phyloP scores from a whole-genome alignment of 2,888 invertebrate genomes.

The Phymatocera aterrima region DNA sequence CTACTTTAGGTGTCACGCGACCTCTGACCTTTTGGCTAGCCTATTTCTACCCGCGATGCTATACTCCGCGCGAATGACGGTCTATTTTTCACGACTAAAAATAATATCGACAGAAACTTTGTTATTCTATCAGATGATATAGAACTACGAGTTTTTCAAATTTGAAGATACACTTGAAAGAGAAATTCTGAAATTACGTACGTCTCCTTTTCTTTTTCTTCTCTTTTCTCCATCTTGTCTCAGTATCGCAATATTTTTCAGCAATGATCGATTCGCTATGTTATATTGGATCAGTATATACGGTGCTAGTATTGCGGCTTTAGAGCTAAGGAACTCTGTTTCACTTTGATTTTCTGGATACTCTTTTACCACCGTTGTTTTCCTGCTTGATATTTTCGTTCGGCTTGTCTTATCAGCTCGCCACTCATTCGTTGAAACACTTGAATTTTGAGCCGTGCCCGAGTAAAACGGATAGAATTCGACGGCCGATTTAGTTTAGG shows the following conservation, averaged over 20 bases:
- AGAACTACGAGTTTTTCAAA: neutral
- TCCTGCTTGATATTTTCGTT: slow-evolving; percentile 1
- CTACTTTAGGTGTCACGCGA: slow-evolving; percentile 1
- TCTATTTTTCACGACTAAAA: neutral
- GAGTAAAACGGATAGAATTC: neutral
- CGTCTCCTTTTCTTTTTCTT: neutral
- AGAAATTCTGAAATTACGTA: neutral
- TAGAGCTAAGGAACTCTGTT: neutral
- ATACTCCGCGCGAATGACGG: neutral
- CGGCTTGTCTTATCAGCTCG: slow-evolving; percentile 11
- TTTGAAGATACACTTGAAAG: neutral
- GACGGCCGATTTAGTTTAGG: neutral
- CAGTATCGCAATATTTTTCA: neutral
- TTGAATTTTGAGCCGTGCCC: neutral
- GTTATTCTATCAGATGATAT: neutral
- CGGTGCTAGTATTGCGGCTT: neutral
- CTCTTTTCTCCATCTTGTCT: too few relatives aligned
- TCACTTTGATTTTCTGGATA: neutral
- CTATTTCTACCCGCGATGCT: neutral
- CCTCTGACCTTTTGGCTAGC: neutral
- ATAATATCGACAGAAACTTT: neutral
- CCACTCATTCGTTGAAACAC: slow-evolving; percentile 4
- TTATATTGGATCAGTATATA: neutral
- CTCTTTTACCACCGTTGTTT: neutral
- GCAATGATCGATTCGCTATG: neutral